Evolutionary conservation across 2,113 vertebrate genomes (phyloP), one percentile per base, ranked within the genome.

Genomic region (Petrocephalus zakoni): DNA sequence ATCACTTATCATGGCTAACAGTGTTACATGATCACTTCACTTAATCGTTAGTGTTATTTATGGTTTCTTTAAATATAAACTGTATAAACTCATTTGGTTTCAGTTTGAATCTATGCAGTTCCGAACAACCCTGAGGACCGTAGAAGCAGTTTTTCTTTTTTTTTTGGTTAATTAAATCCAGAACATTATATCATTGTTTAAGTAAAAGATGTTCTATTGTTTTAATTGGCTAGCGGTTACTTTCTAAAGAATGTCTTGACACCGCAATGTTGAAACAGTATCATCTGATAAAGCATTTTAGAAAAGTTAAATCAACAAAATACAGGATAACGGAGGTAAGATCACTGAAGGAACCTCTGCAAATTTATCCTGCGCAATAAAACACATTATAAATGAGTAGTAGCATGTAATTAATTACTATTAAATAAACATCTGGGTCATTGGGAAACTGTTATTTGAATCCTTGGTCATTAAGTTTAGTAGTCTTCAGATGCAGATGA

Each of bases 401-500:
- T 75, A 88, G 89, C 83, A 92, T 91, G 91, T 90, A 75, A 91
- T 92, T 90, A 91, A 93, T 93, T 91, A 90, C 88, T 87, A 10
- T 47, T 89, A 85, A 86, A 89, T 81, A 15, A 89, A 89, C 90
- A 68, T 83, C 84, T 10, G 15, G 86, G 78, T 82, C 90, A 88
- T 89, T 56, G 85, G 3, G 89, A 88, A 89, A 88, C 42, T 85
- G 29, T 46, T 61, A 87, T 83, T 25, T 88, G 52, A 42, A 78
- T 89, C 25, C 52, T n/a, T 46, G 61, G 85, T 88, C 87, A 92
- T 92, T 90, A 9, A 89, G 90, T 94, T 92, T 90, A 90, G 90
- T 68, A 4, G 81, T 88, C 56, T 90, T 93, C 85, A 92, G 90
- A 90, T 92, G 91, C 83, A 92, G 72, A 90, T 64, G 85, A 87